Conservation (phyloP, 2,888 invertebrate genomes). For the Hartigia nigra region DNA sequence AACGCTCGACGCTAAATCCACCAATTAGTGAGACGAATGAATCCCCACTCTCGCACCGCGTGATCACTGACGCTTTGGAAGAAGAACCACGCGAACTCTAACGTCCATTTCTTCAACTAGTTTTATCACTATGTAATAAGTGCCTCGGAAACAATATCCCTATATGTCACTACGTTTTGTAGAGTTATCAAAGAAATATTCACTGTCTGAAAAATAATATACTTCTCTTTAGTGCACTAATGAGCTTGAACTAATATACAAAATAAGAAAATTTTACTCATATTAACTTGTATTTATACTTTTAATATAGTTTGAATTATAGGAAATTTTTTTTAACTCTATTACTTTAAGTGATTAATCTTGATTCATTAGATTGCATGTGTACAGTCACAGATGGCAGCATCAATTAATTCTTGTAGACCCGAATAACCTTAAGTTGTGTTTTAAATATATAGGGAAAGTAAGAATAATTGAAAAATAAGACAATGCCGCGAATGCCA, state of each 20-base stretch:
- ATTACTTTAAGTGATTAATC: neutral
- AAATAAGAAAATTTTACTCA: neutral
- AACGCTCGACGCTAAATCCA: neutral
- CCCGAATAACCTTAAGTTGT: neutral
- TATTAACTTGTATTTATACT: neutral
- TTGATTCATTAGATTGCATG: neutral
- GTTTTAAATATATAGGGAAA: neutral
- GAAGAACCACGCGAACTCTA: neutral
- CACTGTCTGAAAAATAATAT: neutral
- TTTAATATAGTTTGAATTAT: neutral
- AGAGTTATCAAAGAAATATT: neutral
- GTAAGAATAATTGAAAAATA: neutral
- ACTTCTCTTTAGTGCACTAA: neutral
- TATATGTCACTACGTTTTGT: neutral
- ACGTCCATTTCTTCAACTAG: neutral
- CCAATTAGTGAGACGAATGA: neutral
- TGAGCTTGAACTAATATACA: neutral
- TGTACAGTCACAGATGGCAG: neutral
- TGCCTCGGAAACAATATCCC: neutral
- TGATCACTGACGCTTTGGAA: neutral
- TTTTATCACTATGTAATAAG: neutral
- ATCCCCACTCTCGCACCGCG: neutral
- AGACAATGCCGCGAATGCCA: constrained; percentile 65
- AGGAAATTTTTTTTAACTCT: neutral
- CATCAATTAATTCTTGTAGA: neutral